Evolutionary conservation across 23 tunicate genomes (phyloP).

Genomic region (Halocynthia roretzi): DNA sequence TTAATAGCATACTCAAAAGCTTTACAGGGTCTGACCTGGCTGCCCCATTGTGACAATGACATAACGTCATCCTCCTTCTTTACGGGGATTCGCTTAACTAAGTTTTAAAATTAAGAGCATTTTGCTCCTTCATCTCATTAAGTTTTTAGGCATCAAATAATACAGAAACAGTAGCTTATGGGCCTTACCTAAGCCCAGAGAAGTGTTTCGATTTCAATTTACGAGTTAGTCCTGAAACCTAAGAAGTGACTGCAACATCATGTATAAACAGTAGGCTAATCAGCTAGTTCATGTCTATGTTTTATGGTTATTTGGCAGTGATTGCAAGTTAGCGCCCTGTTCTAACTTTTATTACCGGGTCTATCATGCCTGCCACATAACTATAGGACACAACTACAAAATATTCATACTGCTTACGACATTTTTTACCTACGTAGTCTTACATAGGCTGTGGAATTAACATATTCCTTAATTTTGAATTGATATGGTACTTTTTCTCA

Average conservation of each 20-base stretch:
- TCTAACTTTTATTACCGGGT: constrained; percentile 36
- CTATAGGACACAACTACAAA: constrained; percentile 4
- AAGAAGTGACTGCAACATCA: background rate
- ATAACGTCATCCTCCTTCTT: too few species aligned
- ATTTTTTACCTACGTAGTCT: background rate
- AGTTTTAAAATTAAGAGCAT: too few species aligned
- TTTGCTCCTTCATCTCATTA: too few species aligned
- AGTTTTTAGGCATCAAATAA: too few species aligned
- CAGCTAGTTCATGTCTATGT: constrained; percentile 1
- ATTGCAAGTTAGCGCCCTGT: constrained; percentile 99
- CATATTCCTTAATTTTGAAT: background rate
- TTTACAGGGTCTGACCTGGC: constrained; percentile 83
- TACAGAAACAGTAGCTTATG: too few species aligned
- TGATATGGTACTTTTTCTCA: background rate
- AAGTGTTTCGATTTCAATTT: too few species aligned
- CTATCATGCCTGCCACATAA: constrained; percentile 85
- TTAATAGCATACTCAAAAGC: too few species aligned
- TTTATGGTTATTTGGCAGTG: constrained; percentile 66
- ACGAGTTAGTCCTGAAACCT: too few species aligned
- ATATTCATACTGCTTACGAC: too few species aligned
- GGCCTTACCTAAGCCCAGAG: too few species aligned
- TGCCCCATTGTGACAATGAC: constrained; percentile 51
- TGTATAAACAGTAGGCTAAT: background rate
- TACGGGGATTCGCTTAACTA: too few species aligned
- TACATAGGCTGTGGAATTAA: background rate